phyloP scores from a whole-genome alignment of 2,888 invertebrate species.

The Cryptocheilus praepositus region DNA sequence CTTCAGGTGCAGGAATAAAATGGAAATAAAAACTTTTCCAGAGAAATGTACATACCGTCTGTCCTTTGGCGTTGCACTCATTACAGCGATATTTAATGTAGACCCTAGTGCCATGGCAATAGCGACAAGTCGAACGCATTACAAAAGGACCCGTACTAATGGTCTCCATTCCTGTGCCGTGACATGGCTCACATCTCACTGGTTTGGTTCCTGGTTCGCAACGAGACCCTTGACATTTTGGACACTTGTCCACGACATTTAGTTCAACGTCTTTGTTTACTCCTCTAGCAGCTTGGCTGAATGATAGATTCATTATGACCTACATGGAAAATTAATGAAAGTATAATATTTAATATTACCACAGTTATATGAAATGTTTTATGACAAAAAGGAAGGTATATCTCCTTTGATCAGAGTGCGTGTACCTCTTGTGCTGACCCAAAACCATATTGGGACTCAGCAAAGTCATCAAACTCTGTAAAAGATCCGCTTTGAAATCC shows the following conservation, averaged over 20 bases:
- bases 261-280: constrained; percentile 94
- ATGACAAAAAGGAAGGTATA: no score
- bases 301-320: constrained; percentile 91
- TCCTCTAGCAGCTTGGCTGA: constrained; percentile 96
- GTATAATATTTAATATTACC: background rate
- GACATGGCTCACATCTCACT: constrained; percentile 92
- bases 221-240: constrained; percentile 89
- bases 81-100: constrained; percentile 92
- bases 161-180: constrained; percentile 97
- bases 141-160: constrained; percentile 95
- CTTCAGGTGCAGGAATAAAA: no score
- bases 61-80: constrained; percentile 96
- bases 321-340: constrained; percentile 67
- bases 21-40: background rate
- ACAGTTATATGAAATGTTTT: background rate
- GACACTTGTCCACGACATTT: constrained; percentile 95
- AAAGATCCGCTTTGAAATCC: constrained; percentile 80
- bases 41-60: constrained; percentile 77
- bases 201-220: constrained; percentile 95
- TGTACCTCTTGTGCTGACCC: constrained; percentile 95
- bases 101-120: constrained; percentile 90
- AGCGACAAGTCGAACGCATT: constrained; percentile 96
- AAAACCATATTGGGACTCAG: constrained; percentile 92
- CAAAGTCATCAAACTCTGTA: constrained; percentile 86
- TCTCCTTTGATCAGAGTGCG: no score